Conservation (phyloP, 92 coral and sea anemone genomes). For the Epizoanthus rinbou region DNA sequence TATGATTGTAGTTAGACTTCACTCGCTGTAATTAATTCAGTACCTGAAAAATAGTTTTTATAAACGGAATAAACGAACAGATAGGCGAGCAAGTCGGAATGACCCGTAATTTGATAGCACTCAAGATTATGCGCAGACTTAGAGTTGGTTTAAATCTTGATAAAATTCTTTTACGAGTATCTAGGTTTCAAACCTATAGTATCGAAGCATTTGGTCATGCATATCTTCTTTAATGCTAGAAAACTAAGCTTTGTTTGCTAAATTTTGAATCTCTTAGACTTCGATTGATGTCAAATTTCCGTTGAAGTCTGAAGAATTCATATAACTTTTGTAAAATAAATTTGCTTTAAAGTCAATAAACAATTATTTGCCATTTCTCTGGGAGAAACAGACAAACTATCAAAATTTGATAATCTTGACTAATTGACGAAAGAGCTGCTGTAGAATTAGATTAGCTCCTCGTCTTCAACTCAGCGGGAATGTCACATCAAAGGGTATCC, state of each 20-base stretch:
- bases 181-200: slow-evolving; percentile 18
- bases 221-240: slow-evolving; percentile 1
- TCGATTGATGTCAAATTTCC: background rate
- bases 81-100: slow-evolving; percentile 6
- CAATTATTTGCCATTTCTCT: background rate
- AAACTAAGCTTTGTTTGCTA: background rate
- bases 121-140: slow-evolving; percentile 6
- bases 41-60: background rate
- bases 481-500: slow-evolving; percentile 70
- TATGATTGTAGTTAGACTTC: slow-evolving; percentile 30
- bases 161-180: slow-evolving; percentile 21
- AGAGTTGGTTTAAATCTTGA: slow-evolving; percentile 19
- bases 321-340: slow-evolving; percentile 27
- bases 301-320: background rate
- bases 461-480: slow-evolving; percentile 11
- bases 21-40: background rate
- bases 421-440: slow-evolving; percentile 30
- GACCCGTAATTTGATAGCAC: background rate
- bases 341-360: background rate
- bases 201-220: background rate
- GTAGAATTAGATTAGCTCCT: background rate
- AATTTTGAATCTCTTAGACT: slow-evolving; percentile 7
- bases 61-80: background rate
- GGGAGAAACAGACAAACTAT: slow-evolving; percentile 17
- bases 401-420: slow-evolving; percentile 31